A percentile compares a stretch with the other conserved stretches of the same genome.
Evolutionary conservation across 1,140 invertebrate genomes (phyloP).

Genomic region (Manduca sexta): DNA sequence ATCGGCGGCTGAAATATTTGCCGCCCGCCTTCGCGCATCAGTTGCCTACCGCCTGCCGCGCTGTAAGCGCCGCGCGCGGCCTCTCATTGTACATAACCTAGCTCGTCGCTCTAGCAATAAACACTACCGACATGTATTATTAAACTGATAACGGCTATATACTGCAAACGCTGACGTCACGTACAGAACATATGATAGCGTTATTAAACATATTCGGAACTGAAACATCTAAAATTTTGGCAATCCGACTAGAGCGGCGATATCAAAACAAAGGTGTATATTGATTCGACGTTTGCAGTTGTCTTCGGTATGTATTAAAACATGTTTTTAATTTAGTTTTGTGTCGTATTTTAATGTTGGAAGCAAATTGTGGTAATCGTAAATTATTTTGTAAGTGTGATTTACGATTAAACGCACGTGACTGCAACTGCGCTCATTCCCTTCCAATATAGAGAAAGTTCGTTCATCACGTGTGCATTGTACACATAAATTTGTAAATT

Average conservation of each 20-base stretch:
- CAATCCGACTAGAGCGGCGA: constrained; percentile 14
- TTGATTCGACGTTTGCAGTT: constrained; percentile 42
- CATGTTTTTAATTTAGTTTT: too few species aligned
- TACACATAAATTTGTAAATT: too few species aligned
- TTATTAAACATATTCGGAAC: not conserved
- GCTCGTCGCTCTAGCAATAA: constrained; percentile 31
- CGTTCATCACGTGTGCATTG: not conserved
- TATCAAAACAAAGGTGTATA: constrained; percentile 58
- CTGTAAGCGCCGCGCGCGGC: constrained; percentile 51
- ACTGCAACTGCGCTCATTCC: too few species aligned
- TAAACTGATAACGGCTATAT: too few species aligned
- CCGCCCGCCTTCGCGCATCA: constrained; percentile 53
- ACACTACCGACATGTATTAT: too few species aligned
- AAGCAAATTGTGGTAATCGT: not conserved
- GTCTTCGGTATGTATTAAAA: constrained; percentile 17
- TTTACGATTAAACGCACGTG: too few species aligned
- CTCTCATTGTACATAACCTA: constrained; percentile 52
- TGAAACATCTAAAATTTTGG: constrained; percentile 10
- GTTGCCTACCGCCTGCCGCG: constrained; percentile 54
- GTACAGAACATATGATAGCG: not conserved
- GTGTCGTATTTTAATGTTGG: too few species aligned
- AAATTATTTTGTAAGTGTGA: not conserved
- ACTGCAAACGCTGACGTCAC: too few species aligned
- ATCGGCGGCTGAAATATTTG: constrained; percentile 11
- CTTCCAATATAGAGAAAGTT: not conserved